Percentiles rank a stretch among this genome's conserved stretches.
Conservation (phyloP, 2,113 vertebrate species). For the Gallinago media region DNA sequence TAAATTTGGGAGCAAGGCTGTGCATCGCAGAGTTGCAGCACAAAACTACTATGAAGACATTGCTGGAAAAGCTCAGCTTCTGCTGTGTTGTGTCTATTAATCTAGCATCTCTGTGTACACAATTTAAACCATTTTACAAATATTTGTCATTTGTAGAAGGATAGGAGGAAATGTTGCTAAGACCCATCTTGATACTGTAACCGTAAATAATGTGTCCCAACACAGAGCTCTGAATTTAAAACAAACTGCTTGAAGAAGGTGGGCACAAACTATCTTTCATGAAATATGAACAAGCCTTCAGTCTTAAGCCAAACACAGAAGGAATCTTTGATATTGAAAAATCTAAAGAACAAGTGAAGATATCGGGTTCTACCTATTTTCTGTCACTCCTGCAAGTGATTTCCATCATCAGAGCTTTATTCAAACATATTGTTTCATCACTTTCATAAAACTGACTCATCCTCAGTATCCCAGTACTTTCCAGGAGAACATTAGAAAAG, state of each 20-base stretch:
- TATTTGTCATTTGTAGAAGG: slow-evolving; percentile 53
- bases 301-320: not conserved
- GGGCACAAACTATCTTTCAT: not conserved
- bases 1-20: slow-evolving; percentile 23
- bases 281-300: not conserved
- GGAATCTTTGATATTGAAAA: not conserved
- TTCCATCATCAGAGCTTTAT: not conserved
- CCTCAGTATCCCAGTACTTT: not conserved
- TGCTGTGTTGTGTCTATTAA: slow-evolving; percentile 35
- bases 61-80: slow-evolving; percentile 37
- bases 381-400: not conserved
- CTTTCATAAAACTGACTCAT: not conserved
- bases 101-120: slow-evolving; percentile 37
- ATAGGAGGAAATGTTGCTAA: slow-evolving; percentile 38
- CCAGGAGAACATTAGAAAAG: not conserved
- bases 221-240: slow-evolving; percentile 19
- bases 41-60: not conserved
- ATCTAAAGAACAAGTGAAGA: not conserved
- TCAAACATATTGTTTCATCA: not conserved
- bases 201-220: slow-evolving; percentile 4
- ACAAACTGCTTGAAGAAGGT: slow-evolving; percentile 24
- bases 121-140: slow-evolving; percentile 58
- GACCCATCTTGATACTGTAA: not conserved
- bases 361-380: not conserved
- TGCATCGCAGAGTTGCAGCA: slow-evolving; percentile 1